These are phyloP conservation scores for Rhopilema esculentum DNA, from an alignment of 30 jellyfish, hydroid and myxozoan species.

Conservation along the genomic window DNA sequence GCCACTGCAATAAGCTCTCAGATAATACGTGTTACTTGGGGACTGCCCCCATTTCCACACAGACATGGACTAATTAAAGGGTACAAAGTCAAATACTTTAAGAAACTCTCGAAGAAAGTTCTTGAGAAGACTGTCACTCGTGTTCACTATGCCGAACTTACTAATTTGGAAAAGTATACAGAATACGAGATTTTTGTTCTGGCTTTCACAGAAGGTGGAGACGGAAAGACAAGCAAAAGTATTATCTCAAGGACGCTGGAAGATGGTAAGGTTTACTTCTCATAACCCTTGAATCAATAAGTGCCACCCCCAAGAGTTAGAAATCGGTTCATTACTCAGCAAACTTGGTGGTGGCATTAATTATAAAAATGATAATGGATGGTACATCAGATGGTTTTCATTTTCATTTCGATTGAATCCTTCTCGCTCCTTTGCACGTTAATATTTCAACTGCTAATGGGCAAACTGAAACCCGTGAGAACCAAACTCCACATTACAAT, in stretches of 20 bases:
- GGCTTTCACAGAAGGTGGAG: constrained; percentile 93
- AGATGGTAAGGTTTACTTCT: constrained; percentile 64
- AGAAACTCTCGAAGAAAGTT: constrained; percentile 22
- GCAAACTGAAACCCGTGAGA: too few relatives aligned
- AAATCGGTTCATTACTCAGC: too few relatives aligned
- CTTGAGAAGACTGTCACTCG: constrained; percentile 29
- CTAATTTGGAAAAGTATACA: constrained; percentile 70
- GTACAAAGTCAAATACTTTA: constrained; percentile 82
- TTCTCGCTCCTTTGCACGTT: too few relatives aligned
- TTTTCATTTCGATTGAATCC: too few relatives aligned
- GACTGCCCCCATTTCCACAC: constrained; percentile 64
- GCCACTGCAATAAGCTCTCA: constrained; percentile 77
- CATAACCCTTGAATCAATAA: background rate
- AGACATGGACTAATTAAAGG: constrained; percentile 87
- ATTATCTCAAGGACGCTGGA: constrained; percentile 70
- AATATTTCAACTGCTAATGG: too few relatives aligned
- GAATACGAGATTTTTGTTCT: constrained; percentile 75
- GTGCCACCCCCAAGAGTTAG: too few relatives aligned
- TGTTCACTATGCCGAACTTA: constrained; percentile 64
- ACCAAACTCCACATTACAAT: too few relatives aligned
- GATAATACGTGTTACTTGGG: constrained; percentile 79
- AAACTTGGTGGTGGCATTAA: too few relatives aligned
- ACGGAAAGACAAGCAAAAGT: constrained; percentile 70
- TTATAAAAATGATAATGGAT: too few relatives aligned
- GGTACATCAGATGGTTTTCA: too few relatives aligned